Evolutionary conservation across 2,888 invertebrate genomes (phyloP).

Genomic region (Synanthedon formicaeformis): DNA sequence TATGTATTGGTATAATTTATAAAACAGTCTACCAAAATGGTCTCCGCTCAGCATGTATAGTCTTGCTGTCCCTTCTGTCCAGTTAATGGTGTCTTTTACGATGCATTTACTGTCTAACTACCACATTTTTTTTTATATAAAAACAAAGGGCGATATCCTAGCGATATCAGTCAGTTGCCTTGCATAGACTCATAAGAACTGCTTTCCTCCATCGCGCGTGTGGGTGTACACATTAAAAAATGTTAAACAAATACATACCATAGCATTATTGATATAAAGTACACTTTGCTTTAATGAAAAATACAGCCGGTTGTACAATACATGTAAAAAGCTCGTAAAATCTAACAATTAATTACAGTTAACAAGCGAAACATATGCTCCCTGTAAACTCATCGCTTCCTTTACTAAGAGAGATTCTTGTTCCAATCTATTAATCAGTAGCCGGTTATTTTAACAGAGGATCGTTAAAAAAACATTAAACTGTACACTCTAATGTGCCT

Average conservation of each 20-base stretch:
- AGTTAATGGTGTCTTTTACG: too few species aligned
- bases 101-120: too few species aligned
- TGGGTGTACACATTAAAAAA: not conserved
- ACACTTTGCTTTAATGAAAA: constrained; percentile 1
- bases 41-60: too few species aligned
- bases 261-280: not conserved
- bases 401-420: constrained; percentile 12
- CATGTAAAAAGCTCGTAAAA: constrained; percentile 19
- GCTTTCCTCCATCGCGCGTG: not conserved
- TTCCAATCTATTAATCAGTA: constrained; percentile 4
- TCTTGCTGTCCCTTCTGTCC: too few species aligned
- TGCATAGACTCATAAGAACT: not conserved
- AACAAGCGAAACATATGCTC: constrained; percentile 19
- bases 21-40: too few species aligned
- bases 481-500: constrained; percentile 3
- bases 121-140: too few species aligned
- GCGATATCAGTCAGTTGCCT: too few species aligned
- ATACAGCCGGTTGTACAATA: constrained; percentile 5
- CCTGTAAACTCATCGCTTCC: constrained; percentile 15
- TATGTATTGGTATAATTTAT: too few species aligned
- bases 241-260: too few species aligned
- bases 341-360: constrained; percentile 13
- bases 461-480: constrained; percentile 22
- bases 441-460: constrained; percentile 4
- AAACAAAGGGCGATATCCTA: too few species aligned